Evolutionary conservation across 2,888 invertebrate species (phyloP), one percentile per base, ranked within the genome.

Genomic region (Chloroclysta siterata): DNA sequence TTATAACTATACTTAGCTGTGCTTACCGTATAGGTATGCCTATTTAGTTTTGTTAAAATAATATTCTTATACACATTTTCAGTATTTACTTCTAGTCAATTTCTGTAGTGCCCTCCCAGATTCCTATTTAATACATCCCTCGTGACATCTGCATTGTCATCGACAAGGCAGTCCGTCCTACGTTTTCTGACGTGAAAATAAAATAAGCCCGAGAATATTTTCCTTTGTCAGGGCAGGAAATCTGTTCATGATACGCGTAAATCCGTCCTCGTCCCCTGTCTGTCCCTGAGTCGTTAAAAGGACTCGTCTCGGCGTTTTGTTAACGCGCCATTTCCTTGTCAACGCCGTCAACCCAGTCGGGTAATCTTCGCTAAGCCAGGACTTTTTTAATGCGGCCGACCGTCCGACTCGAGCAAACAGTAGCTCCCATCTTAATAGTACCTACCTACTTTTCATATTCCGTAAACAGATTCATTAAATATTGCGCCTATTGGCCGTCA

Each of bases 161-260:
- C 72, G 62, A 71, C 75, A 73, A 65, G 64, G 60, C 66, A 64
- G 64, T 68, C 63, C 73, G 72, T 74, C 75, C 77, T 75, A 74
- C 74, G 70, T 79, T 79, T 79, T 78, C 77, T 72, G 75, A 76
- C 75, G 77, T 78, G 78, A 77, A 81, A 82, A 83, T 82, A 84
- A 85, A 85, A 84, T 85, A 83, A 84, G 81, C 81, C 78, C 76
- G 71, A 79, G 79, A 70, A 79, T 79, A 85, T 84, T 87, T 88
- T 84, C 86, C 84, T 89, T 88, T 89, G 87, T 88, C 84, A 83
- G 80, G 80, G 84, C 85, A 85, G 89, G 89, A 89, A 89, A 90
- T 89, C 88, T 89, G 89, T 88, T 85, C 85, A 82, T 89, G 89
- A 89, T 90, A 89, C 88, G 85, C 83, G 88, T 88, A 89, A 89